These are phyloP conservation scores for Lasioglossum oenotherae DNA, from an alignment of 2,888 invertebrate genomes.

Conservation along the genomic window DNA sequence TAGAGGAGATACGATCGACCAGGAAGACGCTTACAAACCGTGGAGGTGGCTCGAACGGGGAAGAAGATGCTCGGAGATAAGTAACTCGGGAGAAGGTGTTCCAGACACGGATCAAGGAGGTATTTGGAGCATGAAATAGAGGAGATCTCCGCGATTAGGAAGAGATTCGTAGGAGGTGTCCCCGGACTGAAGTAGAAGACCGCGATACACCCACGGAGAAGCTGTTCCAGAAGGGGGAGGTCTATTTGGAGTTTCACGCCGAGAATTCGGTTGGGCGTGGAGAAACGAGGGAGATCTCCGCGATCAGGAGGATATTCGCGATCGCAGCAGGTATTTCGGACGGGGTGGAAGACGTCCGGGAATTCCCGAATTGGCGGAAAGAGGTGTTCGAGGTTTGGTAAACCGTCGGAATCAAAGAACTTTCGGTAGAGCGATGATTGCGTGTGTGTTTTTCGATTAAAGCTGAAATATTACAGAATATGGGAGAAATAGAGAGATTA, in stretches of 20 bases:
- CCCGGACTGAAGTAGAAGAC: background rate
- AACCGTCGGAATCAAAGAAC: too few species aligned
- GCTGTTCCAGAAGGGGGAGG: background rate
- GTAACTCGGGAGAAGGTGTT: background rate
- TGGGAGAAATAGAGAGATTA: too few species aligned
- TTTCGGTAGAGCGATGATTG: too few species aligned
- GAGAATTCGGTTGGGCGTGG: background rate
- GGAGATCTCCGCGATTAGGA: background rate
- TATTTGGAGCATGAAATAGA: constrained; percentile 4
- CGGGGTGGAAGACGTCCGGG: background rate
- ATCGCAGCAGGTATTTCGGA: background rate
- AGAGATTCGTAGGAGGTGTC: background rate
- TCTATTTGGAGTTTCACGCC: background rate
- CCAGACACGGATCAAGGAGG: background rate
- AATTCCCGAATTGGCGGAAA: background rate
- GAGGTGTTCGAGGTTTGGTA: background rate
- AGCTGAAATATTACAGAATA: too few species aligned
- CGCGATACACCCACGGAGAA: background rate
- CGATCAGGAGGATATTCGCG: background rate
- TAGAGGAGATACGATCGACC: background rate
- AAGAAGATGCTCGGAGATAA: background rate
- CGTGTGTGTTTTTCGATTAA: too few species aligned
- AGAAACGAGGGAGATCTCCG: background rate
- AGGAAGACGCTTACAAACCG: background rate
- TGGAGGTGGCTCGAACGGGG: background rate